Percentiles rank a stretch among this genome's conserved stretches.
Conservation (phyloP, 2,797 vertebrate species). For the Notolabrus celidotus region DNA sequence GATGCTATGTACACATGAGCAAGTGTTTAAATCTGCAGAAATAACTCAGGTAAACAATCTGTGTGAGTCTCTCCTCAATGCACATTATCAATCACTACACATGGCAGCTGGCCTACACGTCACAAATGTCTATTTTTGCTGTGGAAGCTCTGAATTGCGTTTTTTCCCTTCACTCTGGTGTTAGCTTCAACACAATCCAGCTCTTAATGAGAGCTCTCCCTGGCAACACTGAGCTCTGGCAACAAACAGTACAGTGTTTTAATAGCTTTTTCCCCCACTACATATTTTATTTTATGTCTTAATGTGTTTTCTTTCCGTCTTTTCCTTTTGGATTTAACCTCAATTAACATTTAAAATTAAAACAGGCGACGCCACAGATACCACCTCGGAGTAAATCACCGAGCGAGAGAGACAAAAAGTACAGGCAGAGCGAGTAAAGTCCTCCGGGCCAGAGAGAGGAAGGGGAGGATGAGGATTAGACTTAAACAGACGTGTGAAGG, state of each 20-base stretch:
- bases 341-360: slow-evolving; percentile 51
- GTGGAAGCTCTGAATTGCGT: slow-evolving; percentile 6
- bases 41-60: background rate
- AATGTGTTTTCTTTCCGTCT: slow-evolving; percentile 22
- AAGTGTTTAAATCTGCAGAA: too few relatives aligned
- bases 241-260: slow-evolving; percentile 7
- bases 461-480: slow-evolving; percentile 41
- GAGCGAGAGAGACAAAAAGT: slow-evolving; percentile 26
- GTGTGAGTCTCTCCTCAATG: background rate
- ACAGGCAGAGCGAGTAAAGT: slow-evolving; percentile 26
- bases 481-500: slow-evolving; percentile 60
- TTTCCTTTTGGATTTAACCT: slow-evolving; percentile 26
- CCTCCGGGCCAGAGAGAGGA: slow-evolving; percentile 21
- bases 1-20: background rate
- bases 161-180: slow-evolving; percentile 29
- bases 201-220: slow-evolving; percentile 33
- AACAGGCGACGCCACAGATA: slow-evolving; percentile 17
- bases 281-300: slow-evolving; percentile 23
- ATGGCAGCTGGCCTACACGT: background rate
- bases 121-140: slow-evolving; percentile 13
- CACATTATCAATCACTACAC: background rate
- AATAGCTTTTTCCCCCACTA: background rate
- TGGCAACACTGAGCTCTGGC: slow-evolving; percentile 35
- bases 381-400: slow-evolving; percentile 29
- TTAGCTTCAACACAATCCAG: slow-evolving; percentile 14